Evolutionary conservation across 2,797 vertebrate species (phyloP).

Genomic region (Malacoraja senta): DNA sequence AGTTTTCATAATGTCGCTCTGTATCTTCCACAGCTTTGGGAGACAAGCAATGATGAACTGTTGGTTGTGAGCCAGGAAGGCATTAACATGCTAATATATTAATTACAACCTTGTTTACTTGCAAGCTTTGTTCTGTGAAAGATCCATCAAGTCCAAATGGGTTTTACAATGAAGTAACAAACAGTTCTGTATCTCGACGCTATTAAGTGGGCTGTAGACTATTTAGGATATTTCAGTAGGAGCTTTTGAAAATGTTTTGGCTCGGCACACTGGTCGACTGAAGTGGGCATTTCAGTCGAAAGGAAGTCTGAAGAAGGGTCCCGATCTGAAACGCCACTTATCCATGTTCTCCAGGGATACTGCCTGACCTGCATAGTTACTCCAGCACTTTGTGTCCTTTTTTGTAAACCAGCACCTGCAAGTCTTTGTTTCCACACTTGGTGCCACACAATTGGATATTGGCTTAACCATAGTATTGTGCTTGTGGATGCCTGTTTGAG

Average conservation of each 20-base stretch:
- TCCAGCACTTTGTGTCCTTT: no score
- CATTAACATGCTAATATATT: constrained; percentile 24
- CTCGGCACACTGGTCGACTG: neutral
- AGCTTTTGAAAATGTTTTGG: neutral
- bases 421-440: no score
- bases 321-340: no score
- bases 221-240: neutral
- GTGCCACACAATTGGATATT: no score
- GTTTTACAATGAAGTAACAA: neutral
- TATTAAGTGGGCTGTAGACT: neutral
- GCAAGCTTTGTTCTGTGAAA: neutral
- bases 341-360: no score
- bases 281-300: neutral
- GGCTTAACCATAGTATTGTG: no score
- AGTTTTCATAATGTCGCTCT: neutral
- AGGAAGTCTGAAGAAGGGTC: no score
- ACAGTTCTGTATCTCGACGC: neutral
- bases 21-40: neutral
- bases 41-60: neutral
- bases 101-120: constrained; percentile 20
- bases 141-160: constrained; percentile 4
- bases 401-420: no score
- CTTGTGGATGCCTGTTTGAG: no score
- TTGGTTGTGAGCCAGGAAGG: constrained; percentile 2
- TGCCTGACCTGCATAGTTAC: no score